Evolutionary conservation across 2,113 vertebrate genomes (phyloP).

Genomic region (Telmatochromis brachygnathus): DNA sequence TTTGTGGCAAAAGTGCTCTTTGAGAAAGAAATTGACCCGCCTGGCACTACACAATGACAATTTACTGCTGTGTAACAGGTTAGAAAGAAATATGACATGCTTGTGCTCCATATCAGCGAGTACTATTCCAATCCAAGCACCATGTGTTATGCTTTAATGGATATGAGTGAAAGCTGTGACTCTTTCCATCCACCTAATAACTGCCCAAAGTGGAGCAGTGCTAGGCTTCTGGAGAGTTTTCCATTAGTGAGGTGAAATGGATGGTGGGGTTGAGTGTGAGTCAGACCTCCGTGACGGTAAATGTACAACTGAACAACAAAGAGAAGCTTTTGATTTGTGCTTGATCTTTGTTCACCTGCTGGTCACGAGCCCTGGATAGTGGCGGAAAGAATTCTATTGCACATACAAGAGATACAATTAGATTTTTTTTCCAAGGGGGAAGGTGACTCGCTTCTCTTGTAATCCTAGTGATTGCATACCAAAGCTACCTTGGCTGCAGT

Average conservation of each 20-base stretch:
- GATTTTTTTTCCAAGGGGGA: neutral
- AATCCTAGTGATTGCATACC: neutral
- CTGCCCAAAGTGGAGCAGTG: neutral
- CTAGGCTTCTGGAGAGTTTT: neutral
- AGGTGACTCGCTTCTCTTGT: neutral
- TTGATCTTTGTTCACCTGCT: conserved; percentile 8
- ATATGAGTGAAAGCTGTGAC: neutral
- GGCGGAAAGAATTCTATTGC: neutral
- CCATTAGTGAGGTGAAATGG: conserved; percentile 3
- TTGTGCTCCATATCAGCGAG: neutral
- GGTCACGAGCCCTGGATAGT: neutral
- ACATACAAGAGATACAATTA: neutral
- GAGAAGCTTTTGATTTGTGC: neutral
- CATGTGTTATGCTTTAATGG: neutral
- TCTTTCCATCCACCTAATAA: conserved; percentile 1
- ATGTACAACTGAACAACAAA: neutral
- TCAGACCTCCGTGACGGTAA: neutral
- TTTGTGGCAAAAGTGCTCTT: neutral
- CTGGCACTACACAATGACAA: neutral
- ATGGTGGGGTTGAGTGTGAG: neutral
- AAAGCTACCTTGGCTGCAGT: neutral
- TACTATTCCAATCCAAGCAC: neutral
- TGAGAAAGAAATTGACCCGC: neutral
- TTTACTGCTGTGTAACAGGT: neutral
- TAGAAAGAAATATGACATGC: neutral